Conservation (phyloP, 2,888 invertebrate genomes). For the Lissonota sp. region DNA sequence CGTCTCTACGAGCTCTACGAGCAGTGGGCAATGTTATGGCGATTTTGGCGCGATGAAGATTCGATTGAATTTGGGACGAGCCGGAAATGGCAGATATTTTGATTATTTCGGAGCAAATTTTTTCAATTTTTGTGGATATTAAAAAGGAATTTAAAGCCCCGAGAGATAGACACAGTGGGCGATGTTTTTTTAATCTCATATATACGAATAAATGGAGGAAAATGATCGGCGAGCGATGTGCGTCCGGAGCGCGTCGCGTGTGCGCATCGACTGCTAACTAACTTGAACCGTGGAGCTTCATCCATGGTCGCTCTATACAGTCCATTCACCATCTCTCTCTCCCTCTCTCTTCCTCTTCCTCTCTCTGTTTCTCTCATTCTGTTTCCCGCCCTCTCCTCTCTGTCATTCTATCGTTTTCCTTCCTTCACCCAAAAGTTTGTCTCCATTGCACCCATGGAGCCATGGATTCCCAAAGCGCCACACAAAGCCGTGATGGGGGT, state of each 20-base stretch:
- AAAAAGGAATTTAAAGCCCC: not conserved
- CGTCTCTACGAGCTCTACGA: not conserved
- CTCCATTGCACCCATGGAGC: slow-evolving; percentile 58
- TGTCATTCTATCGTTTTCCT: slow-evolving; percentile 38
- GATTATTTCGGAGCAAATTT: too few species aligned
- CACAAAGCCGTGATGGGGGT: slow-evolving; percentile 14
- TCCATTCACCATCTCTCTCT: slow-evolving; percentile 60
- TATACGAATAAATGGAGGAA: slow-evolving; percentile 30
- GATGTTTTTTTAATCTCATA: slow-evolving; percentile 14
- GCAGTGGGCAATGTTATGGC: not conserved
- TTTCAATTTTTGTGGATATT: too few species aligned
- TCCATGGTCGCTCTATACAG: slow-evolving; percentile 68
- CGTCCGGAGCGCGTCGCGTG: slow-evolving; percentile 82
- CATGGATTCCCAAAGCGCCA: slow-evolving; percentile 57
- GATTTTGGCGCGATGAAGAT: not conserved
- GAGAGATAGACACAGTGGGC: not conserved
- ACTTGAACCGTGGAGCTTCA: slow-evolving; percentile 77
- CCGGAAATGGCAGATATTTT: not conserved
- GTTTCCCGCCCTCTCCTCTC: too few species aligned
- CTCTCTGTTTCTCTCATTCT: too few species aligned
- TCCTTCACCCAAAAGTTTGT: slow-evolving; percentile 31
- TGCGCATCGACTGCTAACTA: slow-evolving; percentile 83
- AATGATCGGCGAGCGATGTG: slow-evolving; percentile 56
- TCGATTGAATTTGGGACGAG: not conserved
- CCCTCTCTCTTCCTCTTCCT: slow-evolving; percentile 42